These are phyloP conservation scores for Ovibos moschatus DNA, from an alignment of 2,113 vertebrate species.

Conservation along the genomic window DNA sequence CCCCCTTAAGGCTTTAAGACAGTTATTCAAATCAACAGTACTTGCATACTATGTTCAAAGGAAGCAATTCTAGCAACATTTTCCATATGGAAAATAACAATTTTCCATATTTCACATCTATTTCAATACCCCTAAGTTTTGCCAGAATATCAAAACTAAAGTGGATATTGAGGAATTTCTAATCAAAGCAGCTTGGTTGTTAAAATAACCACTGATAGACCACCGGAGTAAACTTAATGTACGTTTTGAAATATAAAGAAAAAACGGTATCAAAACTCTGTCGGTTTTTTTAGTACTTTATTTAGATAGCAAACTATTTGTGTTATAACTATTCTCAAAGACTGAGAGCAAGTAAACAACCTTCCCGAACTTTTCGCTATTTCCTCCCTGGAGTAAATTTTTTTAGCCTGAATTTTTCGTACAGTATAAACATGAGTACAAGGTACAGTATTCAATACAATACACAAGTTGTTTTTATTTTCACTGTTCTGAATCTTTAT, in stretches of 20 bases:
- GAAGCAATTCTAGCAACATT: background rate
- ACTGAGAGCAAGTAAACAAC: constrained; percentile 29
- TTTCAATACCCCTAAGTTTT: background rate
- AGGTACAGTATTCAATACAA: background rate
- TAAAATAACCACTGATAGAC: background rate
- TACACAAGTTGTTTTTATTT: constrained; percentile 7
- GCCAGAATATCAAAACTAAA: background rate
- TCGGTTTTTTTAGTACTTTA: constrained; percentile 49
- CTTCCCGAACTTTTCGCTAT: background rate
- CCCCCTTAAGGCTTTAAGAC: background rate
- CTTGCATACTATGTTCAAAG: background rate
- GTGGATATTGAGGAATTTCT: background rate
- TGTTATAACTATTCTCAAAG: background rate
- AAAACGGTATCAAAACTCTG: constrained; percentile 7
- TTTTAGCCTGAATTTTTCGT: background rate
- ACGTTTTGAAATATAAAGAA: background rate
- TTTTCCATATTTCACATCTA: background rate
- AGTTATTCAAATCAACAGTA: background rate
- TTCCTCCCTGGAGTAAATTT: background rate
- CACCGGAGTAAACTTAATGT: background rate
- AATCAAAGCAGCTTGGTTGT: background rate
- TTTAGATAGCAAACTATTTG: background rate
- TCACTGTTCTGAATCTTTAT: background rate
- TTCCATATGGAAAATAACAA: background rate
- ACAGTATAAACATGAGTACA: background rate